Evolutionary conservation across 1,140 invertebrate species (phyloP), one percentile per base, ranked within the genome.

Genomic region (Aphidius ervi): DNA sequence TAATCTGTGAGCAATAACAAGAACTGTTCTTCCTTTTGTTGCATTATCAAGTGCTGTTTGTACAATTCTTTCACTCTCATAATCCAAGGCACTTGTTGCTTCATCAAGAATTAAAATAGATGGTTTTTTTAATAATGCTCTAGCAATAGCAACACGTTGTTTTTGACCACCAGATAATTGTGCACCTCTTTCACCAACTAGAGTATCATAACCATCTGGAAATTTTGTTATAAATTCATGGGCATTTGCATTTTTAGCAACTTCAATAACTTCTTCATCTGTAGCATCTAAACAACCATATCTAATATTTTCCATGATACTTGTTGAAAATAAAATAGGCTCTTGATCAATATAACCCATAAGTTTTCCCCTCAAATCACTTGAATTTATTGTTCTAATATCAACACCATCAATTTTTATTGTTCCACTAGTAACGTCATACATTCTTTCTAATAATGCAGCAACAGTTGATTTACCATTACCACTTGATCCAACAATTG

Each of bases 341-440:
- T 98, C 94, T 80, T 97, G 95, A 74, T 92, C 92, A 57, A 97
- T 97, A 59, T 93, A 88, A 4, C 94, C 95, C 50, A 97, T 84
- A 8, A 87, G 87, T 46, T 85, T 80, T 53, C 91, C 87, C 46
- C 95, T 81, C 37, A 98, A 80, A 92, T 94, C 97, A 48, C 85
- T 84, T n/a, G 90, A 87, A 72, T 95, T 90, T 39, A 97, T 76
- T 6, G 84, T 79, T 42, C 82, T 79, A 1, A 97, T 80, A 74
- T 95, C 87, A 48, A 84, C 69, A 5, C 88, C 91, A 77, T 95
- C 93, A 62, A 98, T 83, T 23, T 83, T 86, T 50, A 98, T 89
- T 39, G 78, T 74, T 9, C 94, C 94, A 6, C 76, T 65, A 50
- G 87, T 82, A 0, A 93, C 86, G 70, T 97, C 93, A 75, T 97